Percentiles rank a stretch among this genome's conserved stretches.
Evolutionary conservation across 92 coral and sea anemone species (phyloP).

Genomic region (Siderastrea radians): DNA sequence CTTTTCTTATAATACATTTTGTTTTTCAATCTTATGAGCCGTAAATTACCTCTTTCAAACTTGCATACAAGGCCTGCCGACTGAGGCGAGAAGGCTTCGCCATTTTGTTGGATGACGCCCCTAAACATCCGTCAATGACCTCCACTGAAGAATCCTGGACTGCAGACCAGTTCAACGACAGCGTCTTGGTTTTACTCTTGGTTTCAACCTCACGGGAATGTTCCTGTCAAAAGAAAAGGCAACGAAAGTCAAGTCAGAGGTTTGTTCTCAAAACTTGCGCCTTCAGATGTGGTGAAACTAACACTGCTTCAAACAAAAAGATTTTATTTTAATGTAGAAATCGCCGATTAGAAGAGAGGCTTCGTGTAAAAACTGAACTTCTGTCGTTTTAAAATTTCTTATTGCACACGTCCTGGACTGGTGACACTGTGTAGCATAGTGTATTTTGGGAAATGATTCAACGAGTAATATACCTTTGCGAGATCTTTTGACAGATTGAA

Average conservation of each 20-base stretch:
- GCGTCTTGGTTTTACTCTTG: constrained; percentile 82
- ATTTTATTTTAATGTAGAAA: too few relatives aligned
- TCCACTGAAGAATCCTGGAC: constrained; percentile 78
- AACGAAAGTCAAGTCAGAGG: neutral
- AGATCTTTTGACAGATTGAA: neutral
- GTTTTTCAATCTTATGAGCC: too few relatives aligned
- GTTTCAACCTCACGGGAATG: constrained; percentile 81
- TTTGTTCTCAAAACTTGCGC: neutral
- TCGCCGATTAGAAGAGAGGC: too few relatives aligned
- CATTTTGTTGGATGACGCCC: constrained; percentile 52
- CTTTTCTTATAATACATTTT: too few relatives aligned
- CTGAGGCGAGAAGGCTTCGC: constrained; percentile 69
- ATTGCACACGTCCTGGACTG: too few relatives aligned
- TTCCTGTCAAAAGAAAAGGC: constrained; percentile 34
- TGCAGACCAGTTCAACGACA: constrained; percentile 83
- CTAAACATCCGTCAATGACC: constrained; percentile 84
- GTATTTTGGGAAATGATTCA: neutral
- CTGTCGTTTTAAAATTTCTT: too few relatives aligned
- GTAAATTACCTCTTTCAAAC: constrained; percentile 51
- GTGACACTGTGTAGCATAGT: too few relatives aligned
- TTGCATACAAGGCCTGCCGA: constrained; percentile 66
- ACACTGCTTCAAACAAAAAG: neutral
- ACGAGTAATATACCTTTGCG: neutral
- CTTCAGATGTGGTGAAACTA: neutral
- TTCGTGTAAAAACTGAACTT: too few relatives aligned